Percentiles rank a stretch among this genome's conserved stretches.
Conservation (phyloP, 2,797 vertebrate species). For the Octomys mimax region DNA sequence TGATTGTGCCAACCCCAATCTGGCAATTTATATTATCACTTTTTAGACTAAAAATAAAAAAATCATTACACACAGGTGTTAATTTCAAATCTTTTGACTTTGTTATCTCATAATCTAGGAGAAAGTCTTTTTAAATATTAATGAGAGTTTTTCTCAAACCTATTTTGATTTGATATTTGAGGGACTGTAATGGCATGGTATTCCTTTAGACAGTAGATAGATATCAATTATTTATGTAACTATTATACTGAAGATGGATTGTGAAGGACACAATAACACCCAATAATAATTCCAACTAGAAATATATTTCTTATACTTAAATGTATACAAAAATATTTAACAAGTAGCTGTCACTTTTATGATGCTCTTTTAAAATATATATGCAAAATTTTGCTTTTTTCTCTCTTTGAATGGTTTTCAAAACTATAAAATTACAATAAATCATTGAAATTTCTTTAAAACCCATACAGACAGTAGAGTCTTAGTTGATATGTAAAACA, state of each 20-base stretch:
- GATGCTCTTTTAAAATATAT: neutral
- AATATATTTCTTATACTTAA: constrained; percentile 9
- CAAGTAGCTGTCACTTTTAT: neutral
- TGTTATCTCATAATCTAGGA: neutral
- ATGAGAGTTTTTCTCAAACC: constrained; percentile 13
- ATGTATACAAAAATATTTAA: constrained; percentile 19
- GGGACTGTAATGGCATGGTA: neutral
- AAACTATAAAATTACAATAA: neutral
- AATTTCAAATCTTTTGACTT: neutral
- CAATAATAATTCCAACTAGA: constrained; percentile 55
- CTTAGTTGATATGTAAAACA: neutral
- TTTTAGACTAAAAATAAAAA: neutral
- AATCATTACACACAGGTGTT: neutral
- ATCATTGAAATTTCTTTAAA: neutral
- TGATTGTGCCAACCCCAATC: neutral
- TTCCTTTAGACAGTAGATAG: constrained; percentile 40
- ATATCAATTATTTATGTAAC: constrained; percentile 63
- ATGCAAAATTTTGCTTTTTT: neutral
- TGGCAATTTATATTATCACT: neutral
- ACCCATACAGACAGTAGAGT: neutral
- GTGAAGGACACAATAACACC: constrained; percentile 50
- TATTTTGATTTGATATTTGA: constrained; percentile 49
- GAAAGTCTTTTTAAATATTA: constrained; percentile 59
- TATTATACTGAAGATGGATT: constrained; percentile 38
- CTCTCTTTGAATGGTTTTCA: neutral